phyloP scores from a whole-genome alignment of 2,797 vertebrate species.

The Thalassophryne amazonica region DNA sequence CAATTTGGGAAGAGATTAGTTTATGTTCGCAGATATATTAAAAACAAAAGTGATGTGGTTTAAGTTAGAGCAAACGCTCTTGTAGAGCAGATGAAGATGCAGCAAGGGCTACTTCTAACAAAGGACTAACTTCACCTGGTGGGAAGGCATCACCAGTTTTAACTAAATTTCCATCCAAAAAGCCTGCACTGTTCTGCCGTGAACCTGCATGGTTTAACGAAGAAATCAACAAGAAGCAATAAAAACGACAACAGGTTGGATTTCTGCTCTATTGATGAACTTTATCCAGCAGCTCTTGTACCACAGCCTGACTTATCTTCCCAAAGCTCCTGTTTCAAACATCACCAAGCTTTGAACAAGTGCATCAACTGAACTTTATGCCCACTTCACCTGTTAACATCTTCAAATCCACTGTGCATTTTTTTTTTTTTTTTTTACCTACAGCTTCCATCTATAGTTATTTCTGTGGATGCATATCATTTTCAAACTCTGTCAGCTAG shows the following conservation, averaged over 20 bases:
- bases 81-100: background rate
- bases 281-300: constrained; percentile 7
- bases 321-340: background rate
- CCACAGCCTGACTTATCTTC: background rate
- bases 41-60: background rate
- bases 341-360: background rate
- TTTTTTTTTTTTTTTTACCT: too few species aligned
- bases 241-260: background rate
- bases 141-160: constrained; percentile 3
- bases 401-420: background rate
- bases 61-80: background rate
- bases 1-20: constrained; percentile 12
- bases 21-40: constrained; percentile 17
- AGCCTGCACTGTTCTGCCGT: background rate
- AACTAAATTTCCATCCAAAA: constrained; percentile 7
- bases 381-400: background rate
- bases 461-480: background rate
- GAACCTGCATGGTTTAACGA: background rate
- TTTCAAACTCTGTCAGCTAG: background rate
- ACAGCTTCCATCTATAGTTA: background rate
- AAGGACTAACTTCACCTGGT: constrained; percentile 1
- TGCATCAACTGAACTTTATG: constrained; percentile 11
- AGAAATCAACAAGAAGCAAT: constrained; percentile 1
- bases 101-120: background rate
- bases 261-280: background rate